A percentile compares a stretch with the other conserved stretches of the same genome.
These are phyloP conservation scores for Vespertilio murinus DNA, from an alignment of 2,797 vertebrate species.

Conservation along the genomic window DNA sequence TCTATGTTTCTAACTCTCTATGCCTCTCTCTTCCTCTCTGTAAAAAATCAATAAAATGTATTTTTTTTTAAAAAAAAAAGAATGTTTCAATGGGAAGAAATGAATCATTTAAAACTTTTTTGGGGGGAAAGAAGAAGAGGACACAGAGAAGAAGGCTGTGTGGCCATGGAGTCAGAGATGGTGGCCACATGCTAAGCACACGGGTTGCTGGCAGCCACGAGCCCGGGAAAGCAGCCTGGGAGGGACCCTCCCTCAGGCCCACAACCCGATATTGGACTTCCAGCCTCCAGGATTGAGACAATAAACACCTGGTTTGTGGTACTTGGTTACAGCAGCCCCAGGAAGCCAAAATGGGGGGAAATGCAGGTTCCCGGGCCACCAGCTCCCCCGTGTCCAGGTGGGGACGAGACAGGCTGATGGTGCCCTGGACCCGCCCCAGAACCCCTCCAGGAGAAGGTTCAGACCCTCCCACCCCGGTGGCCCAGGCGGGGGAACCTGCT, in stretches of 20 bases:
- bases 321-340: background rate
- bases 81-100: too few relatives aligned
- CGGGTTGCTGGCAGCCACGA: background rate
- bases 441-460: background rate
- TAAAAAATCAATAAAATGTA: too few relatives aligned
- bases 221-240: background rate
- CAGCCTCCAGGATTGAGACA: background rate
- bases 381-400: background rate
- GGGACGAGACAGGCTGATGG: too few relatives aligned
- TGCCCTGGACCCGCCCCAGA: background rate
- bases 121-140: too few relatives aligned
- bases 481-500: background rate
- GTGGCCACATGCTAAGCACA: fast-evolving
- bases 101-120: too few relatives aligned
- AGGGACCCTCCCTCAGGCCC: fast-evolving
- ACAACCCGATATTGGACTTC: background rate
- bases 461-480: fast-evolving
- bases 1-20: too few relatives aligned
- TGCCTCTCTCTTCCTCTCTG: too few relatives aligned
- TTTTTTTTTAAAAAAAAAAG: too few relatives aligned
- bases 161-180: background rate
- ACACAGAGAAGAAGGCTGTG: background rate
- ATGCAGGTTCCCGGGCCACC: background rate
- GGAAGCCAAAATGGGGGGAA: fast-evolving
- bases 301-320: background rate